phyloP scores from a whole-genome alignment of 2,113 vertebrate genomes.

The Vanacampus margaritifer region DNA sequence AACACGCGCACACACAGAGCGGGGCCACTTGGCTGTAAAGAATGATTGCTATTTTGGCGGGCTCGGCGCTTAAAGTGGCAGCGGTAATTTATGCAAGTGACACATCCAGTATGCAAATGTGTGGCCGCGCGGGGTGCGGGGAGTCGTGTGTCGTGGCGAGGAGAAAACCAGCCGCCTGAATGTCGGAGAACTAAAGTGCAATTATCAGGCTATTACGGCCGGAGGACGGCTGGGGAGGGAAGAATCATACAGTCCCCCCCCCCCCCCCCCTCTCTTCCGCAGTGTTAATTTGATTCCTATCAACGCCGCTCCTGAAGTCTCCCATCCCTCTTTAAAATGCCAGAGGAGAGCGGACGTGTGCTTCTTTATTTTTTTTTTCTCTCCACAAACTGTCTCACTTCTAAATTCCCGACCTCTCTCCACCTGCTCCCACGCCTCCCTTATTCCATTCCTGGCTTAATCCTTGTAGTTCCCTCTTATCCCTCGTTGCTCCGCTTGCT shows the following conservation, averaged over 20 bases:
- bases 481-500: constrained; percentile 8
- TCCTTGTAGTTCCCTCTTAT: constrained; percentile 24
- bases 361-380: constrained; percentile 58
- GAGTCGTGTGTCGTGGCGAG: constrained; percentile 56
- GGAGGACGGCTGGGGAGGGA: constrained; percentile 63
- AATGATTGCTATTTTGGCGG: constrained; percentile 78
- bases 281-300: constrained; percentile 79
- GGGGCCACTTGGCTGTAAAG: constrained; percentile 64
- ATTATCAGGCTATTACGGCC: constrained; percentile 80
- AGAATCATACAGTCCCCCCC: constrained; percentile 59
- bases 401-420: constrained; percentile 25
- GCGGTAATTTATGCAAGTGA: constrained; percentile 80
- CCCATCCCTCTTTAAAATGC: constrained; percentile 48
- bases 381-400: constrained; percentile 29
- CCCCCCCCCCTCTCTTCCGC: constrained; percentile 41
- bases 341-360: constrained; percentile 50
- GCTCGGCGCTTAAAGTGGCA: constrained; percentile 70
- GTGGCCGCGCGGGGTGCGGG: constrained; percentile 63
- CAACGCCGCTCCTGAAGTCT: constrained; percentile 48
- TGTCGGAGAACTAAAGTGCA: constrained; percentile 78
- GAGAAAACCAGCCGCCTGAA: constrained; percentile 71
- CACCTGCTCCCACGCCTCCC: constrained; percentile 21
- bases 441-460: constrained; percentile 14
- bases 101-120: constrained; percentile 81
- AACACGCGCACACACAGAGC: constrained; percentile 25